Percentiles rank a stretch among this genome's conserved stretches.
phyloP scores from a whole-genome alignment of 1,140 invertebrate species.

The Polyergus mexicanus region DNA sequence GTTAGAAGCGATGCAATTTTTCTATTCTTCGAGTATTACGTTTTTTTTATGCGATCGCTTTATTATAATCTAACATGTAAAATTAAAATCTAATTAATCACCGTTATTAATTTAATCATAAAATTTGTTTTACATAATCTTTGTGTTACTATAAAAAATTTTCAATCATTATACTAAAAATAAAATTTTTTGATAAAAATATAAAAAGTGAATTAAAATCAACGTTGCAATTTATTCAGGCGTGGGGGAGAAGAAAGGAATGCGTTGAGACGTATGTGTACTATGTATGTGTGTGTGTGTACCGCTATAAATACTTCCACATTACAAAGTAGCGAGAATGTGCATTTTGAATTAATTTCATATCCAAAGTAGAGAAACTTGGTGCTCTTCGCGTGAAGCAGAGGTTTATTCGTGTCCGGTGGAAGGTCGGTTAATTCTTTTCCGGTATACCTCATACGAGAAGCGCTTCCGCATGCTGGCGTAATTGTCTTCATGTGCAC shows the following conservation, averaged over 20 bases:
- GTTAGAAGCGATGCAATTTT: not conserved
- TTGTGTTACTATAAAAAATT: not conserved
- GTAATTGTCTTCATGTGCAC: conserved; percentile 60
- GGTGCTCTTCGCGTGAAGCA: not conserved
- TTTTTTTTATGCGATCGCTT: no score
- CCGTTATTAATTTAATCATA: not conserved
- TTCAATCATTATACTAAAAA: not conserved
- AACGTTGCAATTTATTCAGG: not conserved
- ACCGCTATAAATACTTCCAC: conserved; percentile 22
- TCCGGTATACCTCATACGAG: conserved; percentile 50
- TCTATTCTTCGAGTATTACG: not conserved
- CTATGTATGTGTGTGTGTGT: not conserved
- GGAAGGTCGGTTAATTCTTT: conserved; percentile 66
- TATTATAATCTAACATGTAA: not conserved
- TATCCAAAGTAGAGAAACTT: conserved; percentile 12
- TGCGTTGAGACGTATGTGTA: not conserved
- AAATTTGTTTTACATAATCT: not conserved
- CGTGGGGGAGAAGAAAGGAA: no score
- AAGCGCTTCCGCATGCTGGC: conserved; percentile 37
- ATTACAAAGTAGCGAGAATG: not conserved
- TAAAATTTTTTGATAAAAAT: not conserved
- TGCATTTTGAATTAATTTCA: conserved; percentile 17
- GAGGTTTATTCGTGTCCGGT: conserved; percentile 48
- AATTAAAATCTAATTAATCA: conserved; percentile 2
- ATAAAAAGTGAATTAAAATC: not conserved